Percentiles rank a stretch among this genome's conserved stretches.
Conservation (phyloP, 1,140 invertebrate genomes). For the Rhizoglyphus robini region DNA sequence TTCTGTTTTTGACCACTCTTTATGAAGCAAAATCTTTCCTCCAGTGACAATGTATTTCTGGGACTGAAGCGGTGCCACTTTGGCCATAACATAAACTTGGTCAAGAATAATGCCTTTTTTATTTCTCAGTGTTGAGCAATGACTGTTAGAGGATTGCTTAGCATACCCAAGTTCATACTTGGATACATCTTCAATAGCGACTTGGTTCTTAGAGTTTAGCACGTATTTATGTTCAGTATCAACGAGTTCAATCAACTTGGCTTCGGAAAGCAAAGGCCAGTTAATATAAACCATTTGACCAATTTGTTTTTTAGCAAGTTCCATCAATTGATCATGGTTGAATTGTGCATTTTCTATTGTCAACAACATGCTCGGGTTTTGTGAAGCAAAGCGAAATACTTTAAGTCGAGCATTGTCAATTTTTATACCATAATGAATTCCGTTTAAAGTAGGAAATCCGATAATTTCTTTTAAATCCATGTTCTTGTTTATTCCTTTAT, state of each 20-base stretch:
- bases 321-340: neutral
- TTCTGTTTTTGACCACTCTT: constrained; percentile 46
- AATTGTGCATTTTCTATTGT: constrained; percentile 32
- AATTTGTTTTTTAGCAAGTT: neutral
- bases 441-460: constrained; percentile 78
- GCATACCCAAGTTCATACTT: constrained; percentile 10
- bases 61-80: constrained; percentile 55
- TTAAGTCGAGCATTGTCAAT: constrained; percentile 54
- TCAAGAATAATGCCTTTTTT: constrained; percentile 54
- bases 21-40: constrained; percentile 48
- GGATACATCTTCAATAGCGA: neutral
- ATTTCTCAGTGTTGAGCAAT: neutral
- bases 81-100: constrained; percentile 51
- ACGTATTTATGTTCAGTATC: constrained; percentile 18
- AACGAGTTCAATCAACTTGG: constrained; percentile 27
- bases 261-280: constrained; percentile 78
- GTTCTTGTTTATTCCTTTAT: constrained; percentile 57
- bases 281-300: constrained; percentile 47
- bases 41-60: constrained; percentile 40
- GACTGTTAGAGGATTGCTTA: neutral
- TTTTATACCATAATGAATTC: constrained; percentile 55
- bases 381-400: constrained; percentile 70
- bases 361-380: constrained; percentile 68
- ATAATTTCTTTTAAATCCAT: constrained; percentile 55
- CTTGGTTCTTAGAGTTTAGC: neutral